Evolutionary conservation across 2,113 vertebrate species (phyloP), one percentile per base, ranked within the genome.

Genomic region (Alethe castanea): DNA sequence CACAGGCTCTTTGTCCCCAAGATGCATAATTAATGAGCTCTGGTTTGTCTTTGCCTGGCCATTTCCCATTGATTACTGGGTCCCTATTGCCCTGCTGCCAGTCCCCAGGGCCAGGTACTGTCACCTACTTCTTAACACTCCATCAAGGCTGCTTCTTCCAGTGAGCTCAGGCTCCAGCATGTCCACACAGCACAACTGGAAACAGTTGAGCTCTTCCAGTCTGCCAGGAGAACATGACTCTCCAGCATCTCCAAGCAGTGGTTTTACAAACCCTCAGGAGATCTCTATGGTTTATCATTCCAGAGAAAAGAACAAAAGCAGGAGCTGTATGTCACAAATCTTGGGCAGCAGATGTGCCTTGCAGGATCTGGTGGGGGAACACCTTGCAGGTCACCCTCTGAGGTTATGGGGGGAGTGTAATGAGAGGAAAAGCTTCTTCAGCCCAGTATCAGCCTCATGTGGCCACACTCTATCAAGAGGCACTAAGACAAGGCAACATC

Each of bases 121-220:
- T 52, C 53, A 76, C 23, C 16, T 60, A 9, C 40, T 38, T 66
- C 69, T 82, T 33, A 42, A 13, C 3, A 1, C 29, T 76, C 56
- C 92, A 98, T 98, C 98, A 97, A 95, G 96, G 97, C 71, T 98
- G 98, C 98, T 98, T 98, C 96, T 98, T 98, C 91, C 97, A 98
- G 97, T 97, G 97, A 98, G 97, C 95, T 98, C 96, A 93, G 28
- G 9, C 23, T 67, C 36, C 4, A 2, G 31, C 28, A 35, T 2
- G 2, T 38, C 54, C 65, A 45, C 6, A 35, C 6, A 20, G 62
- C 31, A 77, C 26, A 78, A 59, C 8, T 2, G 1, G 69, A 42
- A 70, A 89, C 0, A 1, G 25, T 65, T 3, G 1, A 73, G n/a
- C 38, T 74, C 28, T 65, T 67, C 48, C 29, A 82, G 61, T 11